These are phyloP conservation scores for Yasuhikotakia modesta DNA, from an alignment of 2,797 vertebrate genomes.

Conservation along the genomic window DNA sequence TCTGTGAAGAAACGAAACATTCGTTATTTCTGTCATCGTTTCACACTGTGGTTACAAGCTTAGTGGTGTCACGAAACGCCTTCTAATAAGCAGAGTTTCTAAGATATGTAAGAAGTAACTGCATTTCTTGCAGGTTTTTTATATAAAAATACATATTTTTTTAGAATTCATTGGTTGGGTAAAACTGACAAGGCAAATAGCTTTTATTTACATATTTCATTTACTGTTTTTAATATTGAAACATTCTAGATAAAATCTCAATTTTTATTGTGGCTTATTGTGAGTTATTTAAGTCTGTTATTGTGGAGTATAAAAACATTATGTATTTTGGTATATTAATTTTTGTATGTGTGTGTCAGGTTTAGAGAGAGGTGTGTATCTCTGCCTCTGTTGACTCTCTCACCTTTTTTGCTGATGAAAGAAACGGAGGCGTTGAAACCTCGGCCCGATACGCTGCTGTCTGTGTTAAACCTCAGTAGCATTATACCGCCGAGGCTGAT, in stretches of 20 bases:
- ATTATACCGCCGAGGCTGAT: conserved; percentile 76
- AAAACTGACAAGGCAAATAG: no score
- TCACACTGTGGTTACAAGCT: neutral
- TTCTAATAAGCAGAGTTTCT: neutral
- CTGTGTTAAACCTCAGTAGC: conserved; percentile 78
- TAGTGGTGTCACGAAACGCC: neutral
- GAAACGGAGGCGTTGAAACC: conserved; percentile 78
- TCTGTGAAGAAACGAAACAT: conserved; percentile 55
- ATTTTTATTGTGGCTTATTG: neutral
- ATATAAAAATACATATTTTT: neutral
- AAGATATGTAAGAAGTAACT: neutral
- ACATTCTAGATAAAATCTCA: neutral
- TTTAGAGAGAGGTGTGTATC: conserved; percentile 6
- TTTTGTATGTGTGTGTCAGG: conserved; percentile 17
- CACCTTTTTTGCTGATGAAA: conserved; percentile 79
- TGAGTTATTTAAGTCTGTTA: neutral
- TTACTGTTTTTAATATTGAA: no score
- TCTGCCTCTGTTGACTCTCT: conserved; percentile 26
- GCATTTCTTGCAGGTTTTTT: neutral
- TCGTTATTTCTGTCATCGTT: neutral
- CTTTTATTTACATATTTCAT: no score
- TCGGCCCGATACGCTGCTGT: conserved; percentile 71
- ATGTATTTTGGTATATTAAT: neutral
- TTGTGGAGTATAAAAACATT: neutral
- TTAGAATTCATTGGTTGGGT: neutral